Conservation (phyloP, 2,797 vertebrate genomes). For the Squalus acanthias region DNA sequence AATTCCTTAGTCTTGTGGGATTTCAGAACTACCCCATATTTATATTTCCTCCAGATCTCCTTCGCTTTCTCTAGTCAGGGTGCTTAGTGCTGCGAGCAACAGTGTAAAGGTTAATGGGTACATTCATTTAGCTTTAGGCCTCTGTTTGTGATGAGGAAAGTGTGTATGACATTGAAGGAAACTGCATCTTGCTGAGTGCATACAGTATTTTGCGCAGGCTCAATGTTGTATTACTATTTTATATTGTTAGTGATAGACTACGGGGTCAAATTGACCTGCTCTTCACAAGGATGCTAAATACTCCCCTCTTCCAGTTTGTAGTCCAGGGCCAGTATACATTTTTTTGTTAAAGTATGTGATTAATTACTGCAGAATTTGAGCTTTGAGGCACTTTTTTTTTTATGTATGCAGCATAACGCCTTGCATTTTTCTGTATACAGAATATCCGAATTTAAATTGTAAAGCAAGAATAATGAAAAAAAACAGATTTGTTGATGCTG, state of each 20-base stretch:
- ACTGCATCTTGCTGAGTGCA: slow-evolving; percentile 19
- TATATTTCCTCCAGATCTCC: slow-evolving; percentile 33
- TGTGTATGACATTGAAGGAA: slow-evolving; percentile 6
- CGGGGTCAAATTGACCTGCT: not conserved
- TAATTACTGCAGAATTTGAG: not conserved
- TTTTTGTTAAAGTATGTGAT: not conserved
- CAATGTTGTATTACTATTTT: not conserved
- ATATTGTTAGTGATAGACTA: not conserved
- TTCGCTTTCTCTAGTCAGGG: slow-evolving; percentile 12
- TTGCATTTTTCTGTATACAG: not conserved
- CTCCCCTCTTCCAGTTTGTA: not conserved
- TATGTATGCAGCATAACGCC: not conserved
- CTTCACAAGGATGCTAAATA: not conserved
- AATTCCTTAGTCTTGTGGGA: slow-evolving; percentile 33
- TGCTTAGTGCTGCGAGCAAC: slow-evolving; percentile 20
- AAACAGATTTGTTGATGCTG: not conserved
- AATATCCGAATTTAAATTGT: not conserved
- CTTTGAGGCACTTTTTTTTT: not conserved
- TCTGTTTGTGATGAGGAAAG: slow-evolving; percentile 23
- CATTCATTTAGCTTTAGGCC: slow-evolving; percentile 32
- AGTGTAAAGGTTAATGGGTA: slow-evolving; percentile 33
- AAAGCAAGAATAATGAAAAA: not conserved
- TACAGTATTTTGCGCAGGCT: not conserved
- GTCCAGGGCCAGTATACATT: not conserved
- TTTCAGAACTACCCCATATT: slow-evolving; percentile 26